Evolutionary conservation across 2,797 vertebrate genomes (phyloP).

Genomic region (Spinibarbus caldwelli): DNA sequence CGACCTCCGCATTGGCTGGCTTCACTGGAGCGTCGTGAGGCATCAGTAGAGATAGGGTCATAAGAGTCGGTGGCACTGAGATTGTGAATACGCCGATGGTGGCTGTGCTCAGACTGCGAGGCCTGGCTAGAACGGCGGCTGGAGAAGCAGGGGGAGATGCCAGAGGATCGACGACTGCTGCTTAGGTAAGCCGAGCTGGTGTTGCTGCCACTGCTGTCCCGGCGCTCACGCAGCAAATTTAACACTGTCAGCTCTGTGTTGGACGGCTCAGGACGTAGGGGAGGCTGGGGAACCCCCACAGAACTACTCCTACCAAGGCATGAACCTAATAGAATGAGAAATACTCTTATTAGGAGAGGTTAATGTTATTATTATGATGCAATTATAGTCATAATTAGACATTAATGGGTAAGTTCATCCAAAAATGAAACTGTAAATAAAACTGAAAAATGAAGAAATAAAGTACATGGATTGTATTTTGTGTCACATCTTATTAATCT

Average conservation of each 20-base stretch:
- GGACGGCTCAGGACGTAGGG: constrained; percentile 82
- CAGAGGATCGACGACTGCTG: constrained; percentile 95
- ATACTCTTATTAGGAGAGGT: constrained; percentile 4
- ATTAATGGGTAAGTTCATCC: background rate
- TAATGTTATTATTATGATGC: background rate
- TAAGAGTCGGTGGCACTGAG: constrained; percentile 92
- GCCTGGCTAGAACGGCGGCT: constrained; percentile 94
- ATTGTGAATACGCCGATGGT: constrained; percentile 84
- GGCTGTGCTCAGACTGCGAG: constrained; percentile 82
- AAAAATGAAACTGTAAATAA: background rate
- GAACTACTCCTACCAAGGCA: constrained; percentile 82
- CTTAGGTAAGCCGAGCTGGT: constrained; percentile 96
- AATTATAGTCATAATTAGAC: background rate
- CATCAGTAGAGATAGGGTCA: constrained; percentile 97
- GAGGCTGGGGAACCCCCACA: constrained; percentile 82
- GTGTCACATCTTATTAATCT: background rate
- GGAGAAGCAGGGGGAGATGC: constrained; percentile 96
- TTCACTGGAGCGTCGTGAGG: constrained; percentile 95
- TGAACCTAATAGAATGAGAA: constrained; percentile 78
- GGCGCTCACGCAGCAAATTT: constrained; percentile 85
- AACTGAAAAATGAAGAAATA: background rate
- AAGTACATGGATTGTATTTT: background rate
- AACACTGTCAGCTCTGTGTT: constrained; percentile 91
- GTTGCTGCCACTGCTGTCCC: constrained; percentile 92
- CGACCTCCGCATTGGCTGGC: constrained; percentile 88